These are phyloP conservation scores for Proctacanthus coquilletti DNA, from an alignment of 1,140 invertebrate species.

Conservation along the genomic window DNA sequence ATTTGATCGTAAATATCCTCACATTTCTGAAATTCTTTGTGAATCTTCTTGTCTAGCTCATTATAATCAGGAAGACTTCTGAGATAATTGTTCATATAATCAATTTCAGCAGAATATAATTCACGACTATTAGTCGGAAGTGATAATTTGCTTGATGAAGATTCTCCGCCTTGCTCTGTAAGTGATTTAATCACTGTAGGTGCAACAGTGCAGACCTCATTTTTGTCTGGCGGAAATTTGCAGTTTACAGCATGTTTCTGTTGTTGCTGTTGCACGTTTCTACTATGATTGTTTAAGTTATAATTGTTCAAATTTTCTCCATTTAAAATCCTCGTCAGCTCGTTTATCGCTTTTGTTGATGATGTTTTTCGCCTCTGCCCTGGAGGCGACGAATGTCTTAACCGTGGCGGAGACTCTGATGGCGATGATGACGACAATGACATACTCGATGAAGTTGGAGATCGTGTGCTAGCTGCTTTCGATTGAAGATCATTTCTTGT, in stretches of 20 bases:
- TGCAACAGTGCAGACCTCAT: too few relatives aligned
- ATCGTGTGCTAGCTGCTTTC: too few relatives aligned
- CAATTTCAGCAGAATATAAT: slow-evolving; percentile 28
- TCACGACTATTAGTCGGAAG: slow-evolving; percentile 6
- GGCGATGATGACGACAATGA: slow-evolving; percentile 24
- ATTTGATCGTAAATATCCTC: slow-evolving; percentile 24
- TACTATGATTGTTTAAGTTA: too few relatives aligned
- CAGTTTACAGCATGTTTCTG: background rate
- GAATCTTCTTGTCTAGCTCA: slow-evolving; percentile 25
- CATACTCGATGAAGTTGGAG: slow-evolving; percentile 20
- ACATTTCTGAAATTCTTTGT: slow-evolving; percentile 28
- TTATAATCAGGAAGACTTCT: slow-evolving; percentile 29
- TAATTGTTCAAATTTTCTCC: background rate
- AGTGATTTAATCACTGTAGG: too few relatives aligned
- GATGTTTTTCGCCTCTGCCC: background rate
- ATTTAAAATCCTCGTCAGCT: background rate
- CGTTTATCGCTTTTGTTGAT: background rate
- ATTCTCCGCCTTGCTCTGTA: too few relatives aligned
- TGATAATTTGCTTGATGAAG: slow-evolving; percentile 1
- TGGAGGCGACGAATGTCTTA: background rate
- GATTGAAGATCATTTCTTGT: too few relatives aligned
- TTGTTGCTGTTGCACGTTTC: background rate
- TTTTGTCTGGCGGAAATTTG: background rate
- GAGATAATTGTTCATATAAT: slow-evolving; percentile 30
- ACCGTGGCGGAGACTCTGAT: slow-evolving; percentile 14